Conservation (phyloP, 2,797 vertebrate genomes). For the Paramormyrops hopkinsi region DNA sequence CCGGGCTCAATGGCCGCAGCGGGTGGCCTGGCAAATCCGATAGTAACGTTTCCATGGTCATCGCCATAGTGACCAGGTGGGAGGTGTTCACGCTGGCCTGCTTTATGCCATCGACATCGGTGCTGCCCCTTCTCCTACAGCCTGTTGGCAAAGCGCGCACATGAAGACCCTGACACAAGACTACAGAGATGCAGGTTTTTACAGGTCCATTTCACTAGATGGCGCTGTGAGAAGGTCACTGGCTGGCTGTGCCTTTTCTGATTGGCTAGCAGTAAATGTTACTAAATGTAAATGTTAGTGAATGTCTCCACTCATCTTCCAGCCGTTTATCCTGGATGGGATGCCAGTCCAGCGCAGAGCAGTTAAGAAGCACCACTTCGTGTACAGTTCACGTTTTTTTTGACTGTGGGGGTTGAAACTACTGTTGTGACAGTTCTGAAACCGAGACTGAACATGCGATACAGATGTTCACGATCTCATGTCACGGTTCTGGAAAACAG, state of each 20-base stretch:
- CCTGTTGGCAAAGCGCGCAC: neutral
- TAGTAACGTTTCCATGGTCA: neutral
- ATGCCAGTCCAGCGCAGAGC: neutral
- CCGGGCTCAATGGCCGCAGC: neutral
- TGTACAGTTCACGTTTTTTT: neutral
- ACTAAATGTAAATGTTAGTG: conserved; percentile 3
- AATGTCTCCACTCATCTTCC: neutral
- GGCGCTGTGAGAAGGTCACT: neutral
- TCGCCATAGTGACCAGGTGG: neutral
- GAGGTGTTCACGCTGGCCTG: neutral
- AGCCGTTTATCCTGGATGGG: neutral
- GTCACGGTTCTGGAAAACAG: neutral
- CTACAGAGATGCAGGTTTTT: neutral
- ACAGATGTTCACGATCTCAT: neutral
- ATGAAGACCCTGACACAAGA: neutral
- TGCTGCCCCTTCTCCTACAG: neutral
- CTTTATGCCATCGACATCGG: neutral
- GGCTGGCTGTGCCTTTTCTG: neutral
- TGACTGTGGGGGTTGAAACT: neutral
- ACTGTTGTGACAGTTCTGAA: neutral
- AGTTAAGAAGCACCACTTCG: neutral
- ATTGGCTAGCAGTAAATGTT: neutral
- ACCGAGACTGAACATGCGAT: neutral
- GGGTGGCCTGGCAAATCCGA: neutral
- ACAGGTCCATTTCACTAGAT: neutral